A percentile compares a stretch with the other conserved stretches of the same genome.
phyloP scores from a whole-genome alignment of 2,888 invertebrate species.

The Lasioglossum leucozonium region DNA sequence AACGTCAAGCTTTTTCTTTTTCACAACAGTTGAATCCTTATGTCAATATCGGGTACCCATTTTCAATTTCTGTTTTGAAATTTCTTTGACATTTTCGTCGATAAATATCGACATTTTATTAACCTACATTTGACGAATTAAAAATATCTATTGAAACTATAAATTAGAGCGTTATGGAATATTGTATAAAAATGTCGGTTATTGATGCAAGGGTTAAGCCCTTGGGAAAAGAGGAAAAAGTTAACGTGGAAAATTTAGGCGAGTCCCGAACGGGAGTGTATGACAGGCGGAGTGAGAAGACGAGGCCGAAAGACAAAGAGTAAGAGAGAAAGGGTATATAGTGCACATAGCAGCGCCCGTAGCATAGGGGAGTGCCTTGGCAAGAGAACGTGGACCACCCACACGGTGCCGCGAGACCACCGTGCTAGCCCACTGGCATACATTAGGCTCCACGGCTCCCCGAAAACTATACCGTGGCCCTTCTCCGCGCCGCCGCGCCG shows the following conservation, averaged over 20 bases:
- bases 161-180: too few relatives aligned
- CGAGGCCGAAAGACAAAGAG: slow-evolving; percentile 35
- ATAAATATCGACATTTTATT: too few relatives aligned
- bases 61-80: too few relatives aligned
- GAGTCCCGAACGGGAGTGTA: slow-evolving; percentile 19
- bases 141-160: too few relatives aligned
- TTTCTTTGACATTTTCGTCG: too few relatives aligned
- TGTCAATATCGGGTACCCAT: too few relatives aligned
- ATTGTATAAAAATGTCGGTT: too few relatives aligned
- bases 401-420: slow-evolving; percentile 84
- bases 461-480: slow-evolving; percentile 79
- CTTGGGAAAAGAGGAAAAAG: too few relatives aligned
- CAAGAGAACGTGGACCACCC: slow-evolving; percentile 84
- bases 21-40: too few relatives aligned
- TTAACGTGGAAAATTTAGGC: slow-evolving; percentile 24
- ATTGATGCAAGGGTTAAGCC: too few relatives aligned
- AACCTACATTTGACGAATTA: too few relatives aligned
- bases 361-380: slow-evolving; percentile 81
- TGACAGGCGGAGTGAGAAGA: slow-evolving; percentile 26
- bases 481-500: slow-evolving; percentile 41
- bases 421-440: slow-evolving; percentile 85
- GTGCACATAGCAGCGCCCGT: slow-evolving; percentile 78
- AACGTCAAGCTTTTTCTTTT: background rate
- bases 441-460: slow-evolving; percentile 83
- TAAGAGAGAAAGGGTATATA: slow-evolving; percentile 74